Percentiles rank a stretch among this genome's conserved stretches.
phyloP scores from a whole-genome alignment of 2,797 vertebrate genomes.

The Okamejei kenojei region DNA sequence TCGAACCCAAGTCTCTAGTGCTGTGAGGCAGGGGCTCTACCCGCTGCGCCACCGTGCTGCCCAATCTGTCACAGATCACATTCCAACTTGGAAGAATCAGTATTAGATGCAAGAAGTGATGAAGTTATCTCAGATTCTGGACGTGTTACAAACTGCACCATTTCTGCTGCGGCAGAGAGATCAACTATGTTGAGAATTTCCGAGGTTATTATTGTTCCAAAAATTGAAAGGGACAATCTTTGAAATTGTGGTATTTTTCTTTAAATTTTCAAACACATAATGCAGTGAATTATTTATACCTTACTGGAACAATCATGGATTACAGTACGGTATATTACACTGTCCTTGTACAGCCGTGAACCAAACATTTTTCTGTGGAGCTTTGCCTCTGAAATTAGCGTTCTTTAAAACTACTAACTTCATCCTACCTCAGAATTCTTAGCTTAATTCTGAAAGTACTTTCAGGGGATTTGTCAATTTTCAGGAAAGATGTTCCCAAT shows the following conservation, averaged over 20 bases:
- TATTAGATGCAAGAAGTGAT: background rate
- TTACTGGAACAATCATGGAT: background rate
- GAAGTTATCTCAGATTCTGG: background rate
- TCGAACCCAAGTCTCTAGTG: no score
- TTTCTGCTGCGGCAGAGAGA: background rate
- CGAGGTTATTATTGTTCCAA: background rate
- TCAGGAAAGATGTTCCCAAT: no score
- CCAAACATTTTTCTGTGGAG: no score
- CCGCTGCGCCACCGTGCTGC: no score
- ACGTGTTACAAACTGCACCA: background rate
- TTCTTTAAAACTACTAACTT: no score
- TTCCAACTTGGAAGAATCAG: background rate
- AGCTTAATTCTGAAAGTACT: no score
- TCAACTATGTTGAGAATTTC: background rate
- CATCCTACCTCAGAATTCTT: no score
- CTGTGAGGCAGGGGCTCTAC: no score
- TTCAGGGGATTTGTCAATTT: no score
- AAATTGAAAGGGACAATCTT: background rate
- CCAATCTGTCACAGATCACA: background rate
- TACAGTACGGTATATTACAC: no score
- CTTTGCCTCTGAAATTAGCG: no score
- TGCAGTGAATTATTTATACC: background rate
- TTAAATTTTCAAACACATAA: background rate
- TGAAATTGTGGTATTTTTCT: background rate
- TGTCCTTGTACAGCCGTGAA: no score